Base-by-base conservation (phyloP, 2,797 vertebrate genomes). In the Xyrichtys novacula region DNA sequence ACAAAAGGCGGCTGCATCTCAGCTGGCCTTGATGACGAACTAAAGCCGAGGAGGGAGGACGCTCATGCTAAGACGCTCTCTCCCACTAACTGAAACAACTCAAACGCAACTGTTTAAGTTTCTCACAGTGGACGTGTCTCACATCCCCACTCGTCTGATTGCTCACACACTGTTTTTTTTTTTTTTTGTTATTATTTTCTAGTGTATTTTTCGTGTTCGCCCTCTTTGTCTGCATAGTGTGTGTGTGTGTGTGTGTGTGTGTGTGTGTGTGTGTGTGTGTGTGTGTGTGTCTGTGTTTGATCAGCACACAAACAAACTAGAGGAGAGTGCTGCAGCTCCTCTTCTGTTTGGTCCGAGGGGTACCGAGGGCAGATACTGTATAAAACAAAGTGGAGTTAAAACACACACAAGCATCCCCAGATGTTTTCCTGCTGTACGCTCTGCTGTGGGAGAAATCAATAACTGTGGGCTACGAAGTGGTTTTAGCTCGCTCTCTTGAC, bases 401-500 rank as follows among this genome's bases (percentile, higher is more conserved):
- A 86, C 48, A 40, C 66, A 54, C 59, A 78, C 63, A 75, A 84
- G 64, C 81, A 49, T 85, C 82, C 84, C 85, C 81, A 88, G 86
- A 89, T 89, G 85, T 85, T 81, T 82, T 66, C 60, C 66, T 74
- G 17, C 88, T 47, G 78, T 76, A 43, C 20, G 54, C 68, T 71
- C 65, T 84, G 71, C 86, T 85, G 83, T 81, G 84, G 71, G 78
- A 90, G 83, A 89, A 89, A 88, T 91, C 88, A 81, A 91, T 91
- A 90, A 76, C 87, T 80, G 86, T 87, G 87, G 87, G 89, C 85
- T 82, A 83, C 26, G 59, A 56, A 80, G 77, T 82, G 82, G 72
- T 90, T 88, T 87, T 81, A 86, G 78, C 68, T 85, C 48, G 62
- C 76, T 77, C 86, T 84, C 76, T 71, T 87, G 83, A 90, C 84